phyloP scores from a whole-genome alignment of 2,113 vertebrate species.

The Apus apus region DNA sequence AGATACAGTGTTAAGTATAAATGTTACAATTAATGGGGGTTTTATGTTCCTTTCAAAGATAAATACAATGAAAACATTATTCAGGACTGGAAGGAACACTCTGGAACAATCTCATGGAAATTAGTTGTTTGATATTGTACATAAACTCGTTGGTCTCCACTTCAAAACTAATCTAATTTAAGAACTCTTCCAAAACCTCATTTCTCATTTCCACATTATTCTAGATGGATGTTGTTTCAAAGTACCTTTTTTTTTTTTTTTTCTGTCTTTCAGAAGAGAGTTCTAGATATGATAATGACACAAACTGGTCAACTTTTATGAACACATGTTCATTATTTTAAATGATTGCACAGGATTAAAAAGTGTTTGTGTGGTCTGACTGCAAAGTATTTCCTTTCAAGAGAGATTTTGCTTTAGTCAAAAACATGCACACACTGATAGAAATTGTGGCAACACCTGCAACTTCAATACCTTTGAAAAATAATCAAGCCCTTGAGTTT shows the following conservation, averaged over 20 bases:
- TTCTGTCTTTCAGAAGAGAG: not conserved
- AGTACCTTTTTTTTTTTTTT: not conserved
- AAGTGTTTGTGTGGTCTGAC: not conserved
- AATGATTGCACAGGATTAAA: not conserved
- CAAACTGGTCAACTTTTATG: not conserved
- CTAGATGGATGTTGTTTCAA: not conserved
- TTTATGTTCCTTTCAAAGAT: not conserved
- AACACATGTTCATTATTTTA: not conserved
- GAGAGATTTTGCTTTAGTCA: not conserved
- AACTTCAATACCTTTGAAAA: constrained; percentile 20
- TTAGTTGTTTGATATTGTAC: not conserved
- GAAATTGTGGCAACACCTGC: constrained; percentile 31
- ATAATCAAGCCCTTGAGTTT: constrained; percentile 5
- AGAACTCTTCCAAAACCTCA: not conserved
- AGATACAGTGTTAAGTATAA: not conserved
- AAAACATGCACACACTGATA: not conserved
- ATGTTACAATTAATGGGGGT: rapidly evolving
- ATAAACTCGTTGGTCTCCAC: not conserved
- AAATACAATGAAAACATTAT: not conserved
- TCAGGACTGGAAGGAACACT: not conserved
- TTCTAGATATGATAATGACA: not conserved
- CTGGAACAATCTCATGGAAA: not conserved
- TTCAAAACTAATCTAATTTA: not conserved
- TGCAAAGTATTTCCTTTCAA: not conserved
- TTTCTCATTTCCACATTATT: not conserved